Conservation (phyloP, 2,888 invertebrate genomes). For the Microdon myrmicae region DNA sequence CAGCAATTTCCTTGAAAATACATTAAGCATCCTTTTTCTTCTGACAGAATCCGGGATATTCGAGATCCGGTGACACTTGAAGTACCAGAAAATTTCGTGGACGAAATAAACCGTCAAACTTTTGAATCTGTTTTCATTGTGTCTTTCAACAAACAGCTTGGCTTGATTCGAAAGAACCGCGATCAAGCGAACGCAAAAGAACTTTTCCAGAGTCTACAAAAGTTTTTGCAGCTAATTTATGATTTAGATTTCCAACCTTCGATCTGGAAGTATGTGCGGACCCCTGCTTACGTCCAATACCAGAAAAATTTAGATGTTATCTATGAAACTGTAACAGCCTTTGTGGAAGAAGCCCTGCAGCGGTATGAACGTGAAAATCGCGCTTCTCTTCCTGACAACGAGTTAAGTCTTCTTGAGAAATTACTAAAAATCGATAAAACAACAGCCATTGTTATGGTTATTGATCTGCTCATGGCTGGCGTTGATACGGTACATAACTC, state of each 20-base stretch:
- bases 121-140: constrained; percentile 69
- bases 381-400: constrained; percentile 63
- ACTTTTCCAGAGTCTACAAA: constrained; percentile 51
- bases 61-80: constrained; percentile 59
- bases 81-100: constrained; percentile 67
- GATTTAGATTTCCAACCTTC: constrained; percentile 57
- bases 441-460: constrained; percentile 75
- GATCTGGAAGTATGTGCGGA: constrained; percentile 55
- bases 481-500: constrained; percentile 78
- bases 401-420: constrained; percentile 74
- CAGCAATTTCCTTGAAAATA: background rate
- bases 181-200: constrained; percentile 52
- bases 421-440: constrained; percentile 72
- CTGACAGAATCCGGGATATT: constrained; percentile 59
- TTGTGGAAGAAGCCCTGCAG: constrained; percentile 60
- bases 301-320: constrained; percentile 57
- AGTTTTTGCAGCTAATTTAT: constrained; percentile 31
- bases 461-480: constrained; percentile 78
- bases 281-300: constrained; percentile 53
- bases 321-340: constrained; percentile 55
- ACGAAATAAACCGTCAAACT: constrained; percentile 70
- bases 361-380: constrained; percentile 56
- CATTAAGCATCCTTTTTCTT: background rate
- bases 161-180: constrained; percentile 56
- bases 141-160: constrained; percentile 65